These are phyloP conservation scores for Pangasius sanitwongsei DNA, from an alignment of 2,797 vertebrate genomes.

Conservation along the genomic window DNA sequence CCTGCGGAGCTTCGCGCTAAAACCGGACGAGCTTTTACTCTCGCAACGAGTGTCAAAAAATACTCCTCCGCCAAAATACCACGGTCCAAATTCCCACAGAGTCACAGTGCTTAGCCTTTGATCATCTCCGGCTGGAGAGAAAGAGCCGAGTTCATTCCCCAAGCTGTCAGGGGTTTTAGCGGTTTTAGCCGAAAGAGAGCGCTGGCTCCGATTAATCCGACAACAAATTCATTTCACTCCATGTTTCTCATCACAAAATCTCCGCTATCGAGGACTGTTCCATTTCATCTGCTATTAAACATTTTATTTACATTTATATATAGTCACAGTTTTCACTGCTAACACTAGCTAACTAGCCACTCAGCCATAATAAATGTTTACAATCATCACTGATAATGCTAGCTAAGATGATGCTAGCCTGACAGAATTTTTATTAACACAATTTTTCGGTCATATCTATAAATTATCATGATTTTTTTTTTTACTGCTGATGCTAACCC, in stretches of 20 bases:
- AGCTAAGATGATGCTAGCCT: background rate
- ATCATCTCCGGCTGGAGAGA: constrained; percentile 31
- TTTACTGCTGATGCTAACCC: background rate
- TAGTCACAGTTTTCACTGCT: background rate
- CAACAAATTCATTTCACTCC: background rate
- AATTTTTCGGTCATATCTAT: background rate
- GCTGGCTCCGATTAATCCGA: background rate
- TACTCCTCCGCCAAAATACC: constrained; percentile 7
- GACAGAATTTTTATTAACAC: background rate
- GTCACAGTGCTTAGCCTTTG: constrained; percentile 35
- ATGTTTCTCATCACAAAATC: background rate
- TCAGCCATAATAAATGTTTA: background rate
- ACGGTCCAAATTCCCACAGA: constrained; percentile 18
- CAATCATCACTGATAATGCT: background rate
- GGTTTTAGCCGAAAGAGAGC: background rate
- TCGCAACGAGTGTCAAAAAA: constrained; percentile 16
- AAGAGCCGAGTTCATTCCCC: constrained; percentile 34
- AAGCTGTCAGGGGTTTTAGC: constrained; percentile 40
- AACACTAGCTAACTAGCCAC: background rate
- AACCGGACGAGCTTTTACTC: constrained; percentile 20
- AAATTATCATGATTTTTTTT: background rate
- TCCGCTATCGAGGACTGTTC: background rate
- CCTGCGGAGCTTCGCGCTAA: constrained; percentile 23
- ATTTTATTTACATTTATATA: background rate
- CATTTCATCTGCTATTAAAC: background rate